These are phyloP conservation scores for Amyelois transitella DNA, from an alignment of 1,140 invertebrate genomes.

Conservation along the genomic window DNA sequence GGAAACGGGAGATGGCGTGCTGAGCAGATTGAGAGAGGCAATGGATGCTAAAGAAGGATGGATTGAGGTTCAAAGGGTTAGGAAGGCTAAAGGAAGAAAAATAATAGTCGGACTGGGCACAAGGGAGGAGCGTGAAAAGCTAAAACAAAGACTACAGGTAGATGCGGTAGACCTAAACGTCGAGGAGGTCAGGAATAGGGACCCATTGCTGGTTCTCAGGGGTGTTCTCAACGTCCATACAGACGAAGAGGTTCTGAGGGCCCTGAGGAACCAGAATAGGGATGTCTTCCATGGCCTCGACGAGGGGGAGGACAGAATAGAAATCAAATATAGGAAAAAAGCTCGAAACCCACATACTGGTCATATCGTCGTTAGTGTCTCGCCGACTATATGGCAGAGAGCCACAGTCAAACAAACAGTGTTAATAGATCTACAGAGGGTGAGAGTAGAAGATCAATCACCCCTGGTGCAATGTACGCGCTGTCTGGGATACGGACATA, in stretches of 20 bases:
- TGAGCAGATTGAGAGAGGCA: no score
- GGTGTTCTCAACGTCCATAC: no score
- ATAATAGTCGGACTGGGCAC: no score
- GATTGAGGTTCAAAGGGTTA: no score
- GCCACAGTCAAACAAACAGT: background rate
- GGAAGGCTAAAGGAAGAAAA: no score
- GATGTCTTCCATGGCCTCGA: conserved; percentile 2
- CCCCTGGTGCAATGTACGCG: conserved; percentile 16
- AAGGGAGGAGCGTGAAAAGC: conserved; percentile 9
- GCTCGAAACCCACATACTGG: conserved; percentile 12
- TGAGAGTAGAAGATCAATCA: conserved; percentile 13
- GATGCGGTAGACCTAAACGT: no score
- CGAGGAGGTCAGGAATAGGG: no score
- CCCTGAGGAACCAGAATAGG: conserved; percentile 12
- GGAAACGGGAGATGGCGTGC: no score
- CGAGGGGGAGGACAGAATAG: conserved; percentile 3
- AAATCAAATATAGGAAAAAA: conserved; percentile 10
- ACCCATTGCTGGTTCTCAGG: conserved; percentile 9
- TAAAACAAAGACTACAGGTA: conserved; percentile 7
- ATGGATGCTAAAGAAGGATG: no score
- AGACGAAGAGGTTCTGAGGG: conserved; percentile 17
- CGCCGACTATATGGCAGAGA: conserved; percentile 12
- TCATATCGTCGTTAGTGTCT: conserved; percentile 9
- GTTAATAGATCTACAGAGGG: conserved; percentile 14
- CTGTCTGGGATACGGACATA: conserved; percentile 20